These are phyloP conservation scores for Dryobates pubescens DNA, from an alignment of 2,797 vertebrate genomes.

Conservation along the genomic window DNA sequence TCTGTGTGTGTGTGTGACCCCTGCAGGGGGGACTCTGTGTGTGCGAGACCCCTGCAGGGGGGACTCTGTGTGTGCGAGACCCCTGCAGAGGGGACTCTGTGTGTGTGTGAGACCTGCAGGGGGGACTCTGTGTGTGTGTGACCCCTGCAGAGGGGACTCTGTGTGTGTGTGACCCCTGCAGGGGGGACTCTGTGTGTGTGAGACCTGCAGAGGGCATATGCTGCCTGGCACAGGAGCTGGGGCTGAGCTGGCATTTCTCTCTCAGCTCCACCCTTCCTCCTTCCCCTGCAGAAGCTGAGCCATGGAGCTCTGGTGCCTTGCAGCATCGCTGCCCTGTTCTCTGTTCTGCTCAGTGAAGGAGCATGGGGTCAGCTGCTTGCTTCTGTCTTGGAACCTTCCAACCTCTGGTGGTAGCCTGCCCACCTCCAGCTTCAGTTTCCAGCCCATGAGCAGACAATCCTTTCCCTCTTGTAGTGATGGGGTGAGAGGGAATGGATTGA, in stretches of 20 bases:
- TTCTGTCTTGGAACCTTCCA: background rate
- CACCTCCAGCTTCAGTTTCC: background rate
- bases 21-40: accelerated
- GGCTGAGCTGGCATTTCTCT: background rate
- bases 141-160: background rate
- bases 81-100: background rate
- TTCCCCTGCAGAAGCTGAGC: background rate
- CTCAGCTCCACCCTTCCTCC: background rate
- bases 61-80: accelerated
- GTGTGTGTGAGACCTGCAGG: background rate
- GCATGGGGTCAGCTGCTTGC: background rate
- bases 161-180: too few species aligned
- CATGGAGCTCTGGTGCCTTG: background rate
- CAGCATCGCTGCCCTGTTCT: background rate
- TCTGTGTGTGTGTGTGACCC: background rate
- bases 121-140: accelerated
- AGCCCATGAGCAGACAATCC: background rate
- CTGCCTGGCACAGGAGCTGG: accelerated
- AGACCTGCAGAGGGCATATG: background rate
- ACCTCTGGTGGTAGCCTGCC: background rate
- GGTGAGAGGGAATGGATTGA: too few species aligned
- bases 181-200: background rate
- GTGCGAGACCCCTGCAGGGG: background rate
- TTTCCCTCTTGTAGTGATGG: too few species aligned
- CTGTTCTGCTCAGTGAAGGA: background rate